A percentile compares a stretch with the other conserved stretches of the same genome.
phyloP scores from a whole-genome alignment of 2,888 invertebrate species.

The Noctua janthina region DNA sequence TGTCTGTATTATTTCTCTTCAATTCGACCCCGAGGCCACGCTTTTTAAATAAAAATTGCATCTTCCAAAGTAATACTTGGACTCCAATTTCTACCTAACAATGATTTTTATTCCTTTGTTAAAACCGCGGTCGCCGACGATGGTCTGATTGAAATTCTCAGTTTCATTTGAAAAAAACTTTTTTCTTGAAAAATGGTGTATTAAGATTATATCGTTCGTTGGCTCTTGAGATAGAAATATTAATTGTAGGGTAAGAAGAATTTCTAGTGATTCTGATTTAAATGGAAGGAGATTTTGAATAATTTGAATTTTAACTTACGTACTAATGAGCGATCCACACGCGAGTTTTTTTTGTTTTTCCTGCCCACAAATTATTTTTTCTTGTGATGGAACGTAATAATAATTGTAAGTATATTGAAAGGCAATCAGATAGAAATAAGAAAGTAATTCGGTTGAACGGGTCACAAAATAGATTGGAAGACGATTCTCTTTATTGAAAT shows the following conservation, averaged over 20 bases:
- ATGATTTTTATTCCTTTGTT: constrained; percentile 76
- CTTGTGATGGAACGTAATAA: constrained; percentile 12
- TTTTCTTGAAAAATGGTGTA: constrained; percentile 46
- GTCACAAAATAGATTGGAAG: constrained; percentile 27
- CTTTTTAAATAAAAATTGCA: constrained; percentile 74
- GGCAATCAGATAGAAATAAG: constrained; percentile 38
- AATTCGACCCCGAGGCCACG: constrained; percentile 55
- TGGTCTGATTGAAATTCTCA: constrained; percentile 78
- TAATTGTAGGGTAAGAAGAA: constrained; percentile 26
- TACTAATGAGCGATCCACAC: background rate
- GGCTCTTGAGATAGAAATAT: constrained; percentile 50
- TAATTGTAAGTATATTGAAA: constrained; percentile 41
- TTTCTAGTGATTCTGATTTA: background rate
- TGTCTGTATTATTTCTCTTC: constrained; percentile 53
- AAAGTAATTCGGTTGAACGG: constrained; percentile 25
- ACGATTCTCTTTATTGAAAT: constrained; percentile 25
- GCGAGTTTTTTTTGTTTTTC: background rate
- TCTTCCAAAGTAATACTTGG: constrained; percentile 67
- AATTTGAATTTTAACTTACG: background rate
- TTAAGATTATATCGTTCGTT: constrained; percentile 65
- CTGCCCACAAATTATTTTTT: constrained; percentile 1
- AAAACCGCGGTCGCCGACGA: constrained; percentile 62
- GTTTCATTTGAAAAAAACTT: constrained; percentile 62
- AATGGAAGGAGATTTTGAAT: background rate
- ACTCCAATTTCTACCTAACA: constrained; percentile 67